Percentiles rank a stretch among this genome's conserved stretches.
Evolutionary conservation across 2,797 vertebrate genomes (phyloP).

Genomic region (Gephyroberyx darwinii): DNA sequence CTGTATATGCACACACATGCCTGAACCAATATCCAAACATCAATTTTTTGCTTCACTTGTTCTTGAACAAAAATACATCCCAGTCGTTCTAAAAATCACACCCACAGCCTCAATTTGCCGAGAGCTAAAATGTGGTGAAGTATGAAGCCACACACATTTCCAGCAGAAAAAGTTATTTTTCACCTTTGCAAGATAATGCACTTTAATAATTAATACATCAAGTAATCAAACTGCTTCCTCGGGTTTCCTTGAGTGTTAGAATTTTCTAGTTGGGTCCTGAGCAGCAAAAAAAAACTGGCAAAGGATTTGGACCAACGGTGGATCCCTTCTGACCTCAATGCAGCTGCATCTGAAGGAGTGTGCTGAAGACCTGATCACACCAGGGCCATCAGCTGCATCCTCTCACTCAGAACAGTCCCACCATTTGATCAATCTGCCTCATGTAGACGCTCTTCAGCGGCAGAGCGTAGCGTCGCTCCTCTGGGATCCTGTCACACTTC

Average conservation of each 20-base stretch:
- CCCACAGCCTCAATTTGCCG: constrained; percentile 23
- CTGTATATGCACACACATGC: constrained; percentile 5
- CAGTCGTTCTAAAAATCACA: constrained; percentile 48
- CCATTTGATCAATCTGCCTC: constrained; percentile 99
- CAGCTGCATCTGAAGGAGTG: constrained; percentile 18
- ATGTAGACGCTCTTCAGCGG: constrained; percentile 98
- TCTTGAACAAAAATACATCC: constrained; percentile 11
- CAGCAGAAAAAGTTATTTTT: constrained; percentile 23
- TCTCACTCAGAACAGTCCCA: constrained; percentile 88
- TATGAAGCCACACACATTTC: constrained; percentile 19
- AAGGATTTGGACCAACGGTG: constrained; percentile 6
- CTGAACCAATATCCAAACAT: background rate
- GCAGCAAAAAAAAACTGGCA: constrained; percentile 25
- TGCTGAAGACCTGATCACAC: constrained; percentile 16
- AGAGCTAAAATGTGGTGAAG: constrained; percentile 17
- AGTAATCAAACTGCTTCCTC: constrained; percentile 34
- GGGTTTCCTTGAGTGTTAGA: constrained; percentile 39
- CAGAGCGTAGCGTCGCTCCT: constrained; percentile 89
- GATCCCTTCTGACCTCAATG: constrained; percentile 24
- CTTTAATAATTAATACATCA: constrained; percentile 32
- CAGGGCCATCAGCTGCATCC: constrained; percentile 12
- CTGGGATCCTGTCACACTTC: constrained; percentile 93
- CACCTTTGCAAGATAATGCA: constrained; percentile 3
- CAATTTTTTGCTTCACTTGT: constrained; percentile 24
- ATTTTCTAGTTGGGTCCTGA: constrained; percentile 34